Evolutionary conservation across 2,888 invertebrate species (phyloP), one percentile per base, ranked within the genome.

Genomic region (Tromatobia lineatoria): DNA sequence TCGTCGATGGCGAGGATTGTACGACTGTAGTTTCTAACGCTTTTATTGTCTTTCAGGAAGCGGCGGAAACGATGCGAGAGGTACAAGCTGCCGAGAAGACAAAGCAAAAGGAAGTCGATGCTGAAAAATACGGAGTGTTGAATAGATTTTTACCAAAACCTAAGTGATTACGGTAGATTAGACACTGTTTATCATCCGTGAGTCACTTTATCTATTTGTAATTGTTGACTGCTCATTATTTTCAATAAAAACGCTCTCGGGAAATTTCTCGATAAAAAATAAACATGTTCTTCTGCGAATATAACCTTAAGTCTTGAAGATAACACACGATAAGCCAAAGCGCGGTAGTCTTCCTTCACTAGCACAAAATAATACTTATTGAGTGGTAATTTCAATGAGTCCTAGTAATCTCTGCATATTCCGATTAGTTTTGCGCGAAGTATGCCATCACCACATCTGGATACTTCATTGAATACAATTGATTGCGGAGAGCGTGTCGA

Each of bases 91-190:
- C 93, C 94, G 87, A 89, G 91, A 47, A 94, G 92, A 70, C 93
- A 94, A 90, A 91, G 91, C 84, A 92, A 66, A 91, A 85, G 90
- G 94, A 88, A 88, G 89, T 71, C 88, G 91, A 79, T 81, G 89
- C 74, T 86, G 91, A 91, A 90, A 93, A 90, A 79, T 94, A 94
- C 87, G 94, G 95, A 86, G 96, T 96, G 47, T 94, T 97, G 57
- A 96, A 97, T 91, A 95, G 97, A 93, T 97, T 97, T 94, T 94
- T 96, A 90, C 94, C 96, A 6, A 96, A 96, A 90, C 93, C 83
- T 29, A 89, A 86, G 54, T 88, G 87, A 87, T 34, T 15, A 8
- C 25, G 54, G 69, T 59, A 73, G 52, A 71, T 76, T 34, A 70
- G 47, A 11, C n/a, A 69, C 69, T 42, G 29, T 7, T 8, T 38